A percentile compares a stretch with the other conserved stretches of the same genome.
These are phyloP conservation scores for Phaethornis superciliosus DNA, from an alignment of 2,113 vertebrate genomes.

Conservation along the genomic window DNA sequence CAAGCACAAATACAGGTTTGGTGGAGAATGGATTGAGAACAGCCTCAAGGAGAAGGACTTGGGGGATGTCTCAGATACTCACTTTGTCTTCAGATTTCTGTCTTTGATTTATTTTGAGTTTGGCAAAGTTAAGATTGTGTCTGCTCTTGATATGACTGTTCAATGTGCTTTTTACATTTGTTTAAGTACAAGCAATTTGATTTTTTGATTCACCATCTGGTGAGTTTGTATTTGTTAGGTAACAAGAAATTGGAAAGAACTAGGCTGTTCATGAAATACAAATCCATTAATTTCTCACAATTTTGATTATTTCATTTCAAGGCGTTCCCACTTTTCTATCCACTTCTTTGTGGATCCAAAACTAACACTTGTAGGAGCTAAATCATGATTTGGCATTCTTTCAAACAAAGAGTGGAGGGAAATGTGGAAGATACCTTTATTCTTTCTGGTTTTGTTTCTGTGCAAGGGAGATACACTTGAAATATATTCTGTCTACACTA, in stretches of 20 bases:
- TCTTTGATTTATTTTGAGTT: slow-evolving; percentile 20
- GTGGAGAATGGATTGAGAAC: too few relatives aligned
- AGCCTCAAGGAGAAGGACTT: too few relatives aligned
- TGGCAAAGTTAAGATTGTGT: slow-evolving; percentile 30
- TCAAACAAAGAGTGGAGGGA: neutral
- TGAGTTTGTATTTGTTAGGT: slow-evolving; percentile 46
- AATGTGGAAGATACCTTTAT: neutral
- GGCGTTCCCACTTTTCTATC: neutral
- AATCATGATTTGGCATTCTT: neutral
- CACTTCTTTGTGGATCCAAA: neutral
- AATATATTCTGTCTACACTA: neutral
- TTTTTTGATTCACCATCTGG: slow-evolving; percentile 53
- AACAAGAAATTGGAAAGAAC: slow-evolving; percentile 28
- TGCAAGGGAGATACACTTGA: neutral
- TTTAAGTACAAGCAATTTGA: slow-evolving; percentile 33
- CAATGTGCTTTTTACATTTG: slow-evolving; percentile 30
- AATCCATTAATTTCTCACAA: neutral
- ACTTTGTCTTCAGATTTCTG: neutral
- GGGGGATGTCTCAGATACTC: neutral
- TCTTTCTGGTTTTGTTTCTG: neutral
- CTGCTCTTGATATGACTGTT: slow-evolving; percentile 18
- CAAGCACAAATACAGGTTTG: too few relatives aligned
- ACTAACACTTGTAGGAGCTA: neutral
- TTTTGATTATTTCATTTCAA: neutral
- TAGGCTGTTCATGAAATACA: neutral